These are phyloP conservation scores for Serrognathus titanus DNA, from an alignment of 2,888 invertebrate genomes.

Conservation along the genomic window DNA sequence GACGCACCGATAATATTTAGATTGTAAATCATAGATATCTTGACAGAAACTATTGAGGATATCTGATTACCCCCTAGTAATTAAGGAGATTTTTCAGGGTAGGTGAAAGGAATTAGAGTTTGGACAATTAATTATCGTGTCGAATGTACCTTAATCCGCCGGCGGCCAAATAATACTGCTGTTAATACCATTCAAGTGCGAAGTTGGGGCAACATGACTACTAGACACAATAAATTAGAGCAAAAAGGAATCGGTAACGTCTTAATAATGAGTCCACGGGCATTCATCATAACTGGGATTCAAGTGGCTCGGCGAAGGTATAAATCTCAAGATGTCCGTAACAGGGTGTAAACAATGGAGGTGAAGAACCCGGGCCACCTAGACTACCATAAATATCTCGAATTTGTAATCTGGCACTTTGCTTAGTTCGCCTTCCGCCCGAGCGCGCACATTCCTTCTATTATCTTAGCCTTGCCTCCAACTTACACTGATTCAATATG, in stretches of 20 bases:
- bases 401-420: slow-evolving; percentile 47
- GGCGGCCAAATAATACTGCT: too few relatives aligned
- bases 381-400: slow-evolving; percentile 49
- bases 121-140: too few relatives aligned
- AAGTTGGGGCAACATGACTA: too few relatives aligned
- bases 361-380: slow-evolving; percentile 47
- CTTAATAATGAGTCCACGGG: slow-evolving; percentile 12
- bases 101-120: too few relatives aligned
- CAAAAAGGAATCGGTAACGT: background rate
- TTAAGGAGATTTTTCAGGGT: too few relatives aligned
- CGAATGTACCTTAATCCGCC: too few relatives aligned
- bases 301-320: slow-evolving; percentile 36
- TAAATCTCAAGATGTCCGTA: slow-evolving; percentile 48
- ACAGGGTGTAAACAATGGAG: slow-evolving; percentile 50
- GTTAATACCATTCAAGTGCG: too few relatives aligned
- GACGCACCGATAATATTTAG: too few relatives aligned
- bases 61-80: too few relatives aligned
- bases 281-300: slow-evolving; percentile 38
- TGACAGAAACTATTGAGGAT: too few relatives aligned
- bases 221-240: background rate
- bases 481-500: slow-evolving; percentile 35
- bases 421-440: slow-evolving; percentile 44
- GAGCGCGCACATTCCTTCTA: slow-evolving; percentile 44
- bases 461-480: slow-evolving; percentile 33
- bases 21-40: too few relatives aligned